Evolutionary conservation across 2,888 invertebrate genomes (phyloP).

Genomic region (Synanthedon tipuliformis): DNA sequence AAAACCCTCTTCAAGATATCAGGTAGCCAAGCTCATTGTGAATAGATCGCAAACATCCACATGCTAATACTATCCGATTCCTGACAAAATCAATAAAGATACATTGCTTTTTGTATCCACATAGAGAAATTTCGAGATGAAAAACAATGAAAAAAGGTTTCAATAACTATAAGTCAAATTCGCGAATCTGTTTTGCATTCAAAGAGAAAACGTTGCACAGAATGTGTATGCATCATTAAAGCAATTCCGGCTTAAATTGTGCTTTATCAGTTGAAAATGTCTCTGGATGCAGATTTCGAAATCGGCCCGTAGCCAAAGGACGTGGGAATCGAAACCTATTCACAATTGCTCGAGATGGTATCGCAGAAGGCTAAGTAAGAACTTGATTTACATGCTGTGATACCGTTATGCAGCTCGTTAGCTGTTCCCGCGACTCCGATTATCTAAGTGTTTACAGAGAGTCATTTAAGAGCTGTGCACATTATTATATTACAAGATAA

Average conservation of each 20-base stretch:
- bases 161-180: too few relatives aligned
- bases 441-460: conserved; percentile 9
- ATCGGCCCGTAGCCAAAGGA: neutral
- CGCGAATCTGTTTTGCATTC: too few relatives aligned
- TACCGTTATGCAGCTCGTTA: conserved; percentile 41
- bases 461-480: too few relatives aligned
- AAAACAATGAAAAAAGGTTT: too few relatives aligned
- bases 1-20: neutral
- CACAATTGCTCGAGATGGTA: conserved; percentile 26
- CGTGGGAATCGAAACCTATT: conserved; percentile 17
- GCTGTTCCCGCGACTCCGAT: conserved; percentile 18
- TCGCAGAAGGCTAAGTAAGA: conserved; percentile 19
- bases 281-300: neutral
- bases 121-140: too few relatives aligned
- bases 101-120: too few relatives aligned
- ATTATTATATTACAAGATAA: too few relatives aligned
- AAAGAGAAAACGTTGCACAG: too few relatives aligned
- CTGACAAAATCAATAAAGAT: too few relatives aligned
- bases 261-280: neutral
- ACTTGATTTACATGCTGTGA: conserved; percentile 24
- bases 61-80: too few relatives aligned
- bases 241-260: neutral
- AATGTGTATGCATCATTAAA: too few relatives aligned
- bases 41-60: too few relatives aligned
- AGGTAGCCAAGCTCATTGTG: neutral